Conservation (phyloP, 2,797 vertebrate genomes). For the Alca torda region DNA sequence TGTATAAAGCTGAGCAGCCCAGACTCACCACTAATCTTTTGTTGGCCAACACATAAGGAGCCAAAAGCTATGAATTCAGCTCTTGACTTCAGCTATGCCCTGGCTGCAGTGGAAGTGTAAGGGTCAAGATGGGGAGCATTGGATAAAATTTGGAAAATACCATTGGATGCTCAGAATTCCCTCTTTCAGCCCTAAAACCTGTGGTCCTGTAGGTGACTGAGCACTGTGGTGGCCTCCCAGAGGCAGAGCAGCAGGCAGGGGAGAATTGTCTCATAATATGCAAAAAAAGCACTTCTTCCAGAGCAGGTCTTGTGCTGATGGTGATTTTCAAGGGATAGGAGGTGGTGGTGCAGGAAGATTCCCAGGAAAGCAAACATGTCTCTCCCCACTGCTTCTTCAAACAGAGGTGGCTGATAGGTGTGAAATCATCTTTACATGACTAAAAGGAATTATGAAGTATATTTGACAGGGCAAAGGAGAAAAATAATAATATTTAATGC, state of each 20-base stretch:
- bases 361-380: neutral
- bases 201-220: neutral
- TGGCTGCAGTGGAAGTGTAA: neutral
- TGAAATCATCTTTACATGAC: neutral
- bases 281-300: neutral
- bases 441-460: neutral
- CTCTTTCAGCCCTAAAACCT: neutral
- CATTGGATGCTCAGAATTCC: neutral
- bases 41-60: neutral
- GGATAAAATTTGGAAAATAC: neutral
- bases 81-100: neutral
- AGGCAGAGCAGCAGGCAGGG: neutral
- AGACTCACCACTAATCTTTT: neutral
- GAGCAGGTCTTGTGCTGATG: neutral
- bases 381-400: neutral
- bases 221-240: neutral
- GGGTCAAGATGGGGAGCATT: accelerated
- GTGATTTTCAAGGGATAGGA: neutral
- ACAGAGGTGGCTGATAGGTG: neutral
- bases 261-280: neutral
- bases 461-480: neutral
- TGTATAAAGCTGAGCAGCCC: neutral
- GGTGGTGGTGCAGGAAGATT: neutral
- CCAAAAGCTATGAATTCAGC: neutral
- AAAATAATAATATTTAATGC: neutral